Percentiles rank a stretch among this genome's conserved stretches.
phyloP scores from a whole-genome alignment of 2,113 vertebrate genomes.

The Nibea albiflora region DNA sequence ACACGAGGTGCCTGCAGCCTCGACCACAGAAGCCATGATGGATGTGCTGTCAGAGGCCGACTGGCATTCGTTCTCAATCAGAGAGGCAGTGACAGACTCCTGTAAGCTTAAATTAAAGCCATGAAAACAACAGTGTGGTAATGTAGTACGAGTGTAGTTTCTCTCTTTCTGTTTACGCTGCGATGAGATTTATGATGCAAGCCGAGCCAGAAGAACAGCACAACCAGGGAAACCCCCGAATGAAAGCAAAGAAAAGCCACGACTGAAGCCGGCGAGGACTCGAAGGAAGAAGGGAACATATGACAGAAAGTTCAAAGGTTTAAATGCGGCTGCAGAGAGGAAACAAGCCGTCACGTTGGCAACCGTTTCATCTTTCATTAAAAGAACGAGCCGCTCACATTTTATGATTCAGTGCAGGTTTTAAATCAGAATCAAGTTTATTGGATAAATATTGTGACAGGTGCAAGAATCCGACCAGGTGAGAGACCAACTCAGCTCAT shows the following conservation, averaged over 20 bases:
- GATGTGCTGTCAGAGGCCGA: constrained; percentile 35
- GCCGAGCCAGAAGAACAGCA: background rate
- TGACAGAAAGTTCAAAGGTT: constrained; percentile 12
- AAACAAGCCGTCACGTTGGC: background rate
- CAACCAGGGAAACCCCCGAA: background rate
- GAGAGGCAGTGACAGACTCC: background rate
- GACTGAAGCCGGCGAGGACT: background rate
- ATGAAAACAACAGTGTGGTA: background rate
- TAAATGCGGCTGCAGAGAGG: background rate
- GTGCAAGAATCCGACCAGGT: background rate
- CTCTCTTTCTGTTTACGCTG: background rate
- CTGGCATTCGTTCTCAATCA: constrained; percentile 16
- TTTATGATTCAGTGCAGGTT: background rate
- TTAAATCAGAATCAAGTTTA: background rate
- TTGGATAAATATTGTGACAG: background rate
- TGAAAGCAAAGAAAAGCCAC: background rate
- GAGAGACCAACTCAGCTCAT: background rate
- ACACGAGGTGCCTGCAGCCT: constrained; percentile 28
- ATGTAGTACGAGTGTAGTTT: background rate
- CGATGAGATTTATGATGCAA: background rate
- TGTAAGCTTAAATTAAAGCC: constrained; percentile 6
- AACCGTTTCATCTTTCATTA: background rate
- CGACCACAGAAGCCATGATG: constrained; percentile 17
- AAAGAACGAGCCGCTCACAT: background rate
- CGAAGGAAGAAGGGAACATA: background rate